phyloP scores from a whole-genome alignment of 2,113 vertebrate species.

The Proteles cristata region DNA sequence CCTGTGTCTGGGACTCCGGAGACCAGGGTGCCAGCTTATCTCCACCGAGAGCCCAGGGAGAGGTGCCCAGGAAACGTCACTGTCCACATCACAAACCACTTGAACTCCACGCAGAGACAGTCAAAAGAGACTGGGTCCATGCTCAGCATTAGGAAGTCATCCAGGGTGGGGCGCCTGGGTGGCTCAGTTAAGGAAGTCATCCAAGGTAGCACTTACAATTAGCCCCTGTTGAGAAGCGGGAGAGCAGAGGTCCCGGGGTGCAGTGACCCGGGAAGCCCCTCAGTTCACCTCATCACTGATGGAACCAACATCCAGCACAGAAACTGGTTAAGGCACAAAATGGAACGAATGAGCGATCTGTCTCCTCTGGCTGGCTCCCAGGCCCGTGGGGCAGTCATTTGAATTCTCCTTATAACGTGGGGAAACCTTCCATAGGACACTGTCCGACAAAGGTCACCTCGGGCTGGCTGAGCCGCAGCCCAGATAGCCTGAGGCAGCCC shows the following conservation, averaged over 20 bases:
- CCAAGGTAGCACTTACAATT: background rate
- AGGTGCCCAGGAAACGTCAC: background rate
- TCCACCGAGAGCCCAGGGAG: background rate
- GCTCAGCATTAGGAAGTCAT: background rate
- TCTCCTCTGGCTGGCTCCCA: background rate
- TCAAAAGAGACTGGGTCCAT: background rate
- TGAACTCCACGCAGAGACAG: background rate
- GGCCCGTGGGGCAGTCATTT: background rate
- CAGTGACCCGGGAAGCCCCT: background rate
- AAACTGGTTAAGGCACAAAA: background rate
- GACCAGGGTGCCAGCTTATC: background rate
- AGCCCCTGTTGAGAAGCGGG: rapidly evolving
- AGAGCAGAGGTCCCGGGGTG: rapidly evolving
- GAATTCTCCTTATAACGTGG: background rate
- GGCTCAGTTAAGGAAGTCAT: too few species aligned
- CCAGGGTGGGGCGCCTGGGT: background rate
- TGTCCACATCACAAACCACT: background rate
- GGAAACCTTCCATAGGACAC: background rate
- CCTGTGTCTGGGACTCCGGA: background rate
- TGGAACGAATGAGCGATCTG: rapidly evolving
- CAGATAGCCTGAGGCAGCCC: rapidly evolving
- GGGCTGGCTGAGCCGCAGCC: background rate
- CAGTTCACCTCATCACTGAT: rapidly evolving
- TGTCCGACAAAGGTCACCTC: background rate
- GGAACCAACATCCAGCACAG: background rate